Conservation (phyloP, 2,113 vertebrate species). For the Caloenas nicobarica region DNA sequence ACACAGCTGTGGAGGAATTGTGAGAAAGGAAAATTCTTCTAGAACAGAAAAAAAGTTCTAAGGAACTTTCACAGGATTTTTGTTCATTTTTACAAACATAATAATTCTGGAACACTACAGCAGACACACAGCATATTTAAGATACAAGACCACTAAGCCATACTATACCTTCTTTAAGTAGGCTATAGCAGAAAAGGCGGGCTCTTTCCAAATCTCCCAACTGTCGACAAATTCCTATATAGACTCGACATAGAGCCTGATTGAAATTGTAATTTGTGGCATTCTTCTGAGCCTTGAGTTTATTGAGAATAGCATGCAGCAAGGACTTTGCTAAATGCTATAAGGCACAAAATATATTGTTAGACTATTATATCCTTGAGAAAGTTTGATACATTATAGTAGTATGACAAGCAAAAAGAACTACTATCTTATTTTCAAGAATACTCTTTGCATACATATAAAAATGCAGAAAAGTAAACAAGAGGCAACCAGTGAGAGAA, state of each 20-base stretch:
- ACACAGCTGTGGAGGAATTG: background rate
- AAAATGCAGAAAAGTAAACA: background rate
- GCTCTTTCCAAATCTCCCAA: conserved; percentile 84
- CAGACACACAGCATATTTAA: background rate
- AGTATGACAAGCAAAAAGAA: background rate
- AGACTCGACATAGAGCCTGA: conserved; percentile 91
- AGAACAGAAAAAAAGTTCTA: background rate
- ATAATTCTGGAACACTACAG: background rate
- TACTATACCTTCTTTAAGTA: conserved; percentile 87
- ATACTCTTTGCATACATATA: background rate
- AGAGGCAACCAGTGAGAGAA: background rate
- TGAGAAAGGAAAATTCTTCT: background rate
- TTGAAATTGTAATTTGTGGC: conserved; percentile 56
- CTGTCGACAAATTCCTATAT: conserved; percentile 88
- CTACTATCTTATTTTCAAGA: background rate
- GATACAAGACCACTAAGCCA: background rate
- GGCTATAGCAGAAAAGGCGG: conserved; percentile 86
- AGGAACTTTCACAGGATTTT: background rate
- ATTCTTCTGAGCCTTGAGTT: conserved; percentile 80
- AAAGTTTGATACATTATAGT: background rate
- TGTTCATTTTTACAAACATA: background rate
- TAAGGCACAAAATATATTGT: background rate
- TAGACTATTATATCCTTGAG: background rate
- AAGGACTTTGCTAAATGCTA: conserved; percentile 80
- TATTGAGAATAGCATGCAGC: conserved; percentile 78